Evolutionary conservation across 2,888 invertebrate species (phyloP), one percentile per base, ranked within the genome.

Genomic region (Gandaritis pyraliata): DNA sequence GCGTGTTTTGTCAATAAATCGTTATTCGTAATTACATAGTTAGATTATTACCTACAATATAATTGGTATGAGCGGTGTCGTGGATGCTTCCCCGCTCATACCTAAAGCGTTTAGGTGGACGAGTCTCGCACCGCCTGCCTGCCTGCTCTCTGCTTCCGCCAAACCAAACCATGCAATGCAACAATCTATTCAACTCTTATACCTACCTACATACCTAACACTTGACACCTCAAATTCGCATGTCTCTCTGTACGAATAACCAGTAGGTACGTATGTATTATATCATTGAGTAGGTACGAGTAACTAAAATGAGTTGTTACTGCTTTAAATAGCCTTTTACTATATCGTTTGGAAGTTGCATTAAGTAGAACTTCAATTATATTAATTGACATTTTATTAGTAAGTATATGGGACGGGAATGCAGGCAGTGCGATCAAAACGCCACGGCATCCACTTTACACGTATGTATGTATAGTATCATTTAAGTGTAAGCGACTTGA

Each of bases 101-200:
- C 91, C 91, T 92, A 92, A 92, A 92, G 91, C 91, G 91, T 92
- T 89, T 86, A 90, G 87, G 88, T 88, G 87, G 75, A 81, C 88
- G 88, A 78, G 74, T 70, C 76, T 77, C 88, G 87, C 89, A 83
- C 83, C 81, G 86, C 78, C 87, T 79, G 83, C 59, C 15, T 48
- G 58, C 61, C 43, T 33, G 45, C 41, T 45, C 49, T 36, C 41
- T 53, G 23, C 48, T 53, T 13, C 33, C 13, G 41, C 39, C 13
- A 23, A 23, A 23, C 23, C 6, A 23, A 23, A 23, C 23, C 23
- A 23, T 23, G 6, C 23, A 23, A 12, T 13, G 47, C 48, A 30
- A 46, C 36, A 12, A n/a, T 38, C 1, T 16, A 43, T 16, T 2
- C 16, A 43, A 16, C 10, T 16, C 43, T 43, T 43, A 41, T 41